These are phyloP conservation scores for Arvicanthis niloticus DNA, from an alignment of 2,113 vertebrate species.

Conservation along the genomic window DNA sequence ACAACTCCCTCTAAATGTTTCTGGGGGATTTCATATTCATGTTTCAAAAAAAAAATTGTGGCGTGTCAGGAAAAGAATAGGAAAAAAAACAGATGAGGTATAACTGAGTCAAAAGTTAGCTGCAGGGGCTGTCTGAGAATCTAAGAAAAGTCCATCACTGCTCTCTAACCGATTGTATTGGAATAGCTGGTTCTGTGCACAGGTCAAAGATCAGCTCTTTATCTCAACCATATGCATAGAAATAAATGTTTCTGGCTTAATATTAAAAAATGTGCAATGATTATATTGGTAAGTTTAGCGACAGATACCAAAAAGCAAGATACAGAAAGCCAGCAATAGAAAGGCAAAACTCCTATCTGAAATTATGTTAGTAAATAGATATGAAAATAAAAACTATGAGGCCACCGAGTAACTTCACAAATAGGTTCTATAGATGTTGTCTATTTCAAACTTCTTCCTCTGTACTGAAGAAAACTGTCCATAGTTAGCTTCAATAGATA, in stretches of 20 bases:
- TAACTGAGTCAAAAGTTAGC: neutral
- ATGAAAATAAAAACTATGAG: neutral
- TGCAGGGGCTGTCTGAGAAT: neutral
- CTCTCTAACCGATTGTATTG: neutral
- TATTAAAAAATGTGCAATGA: neutral
- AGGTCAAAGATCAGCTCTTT: neutral
- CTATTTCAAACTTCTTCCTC: neutral
- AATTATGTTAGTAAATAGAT: neutral
- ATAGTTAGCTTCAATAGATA: neutral
- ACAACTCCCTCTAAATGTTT: neutral
- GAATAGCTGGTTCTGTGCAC: neutral
- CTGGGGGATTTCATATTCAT: neutral
- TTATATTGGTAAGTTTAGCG: neutral
- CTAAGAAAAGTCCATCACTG: neutral
- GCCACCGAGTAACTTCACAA: neutral
- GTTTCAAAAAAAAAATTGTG: slow-evolving; percentile 7
- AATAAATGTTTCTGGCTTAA: neutral
- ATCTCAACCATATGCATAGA: neutral
- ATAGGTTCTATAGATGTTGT: neutral
- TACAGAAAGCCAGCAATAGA: neutral
- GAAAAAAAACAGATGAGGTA: neutral
- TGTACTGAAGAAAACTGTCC: neutral
- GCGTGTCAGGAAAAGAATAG: neutral
- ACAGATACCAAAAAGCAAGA: neutral
- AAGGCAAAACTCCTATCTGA: neutral